These are phyloP conservation scores for Pseudomugil gertrudae DNA, from an alignment of 2,797 vertebrate genomes.

Conservation along the genomic window DNA sequence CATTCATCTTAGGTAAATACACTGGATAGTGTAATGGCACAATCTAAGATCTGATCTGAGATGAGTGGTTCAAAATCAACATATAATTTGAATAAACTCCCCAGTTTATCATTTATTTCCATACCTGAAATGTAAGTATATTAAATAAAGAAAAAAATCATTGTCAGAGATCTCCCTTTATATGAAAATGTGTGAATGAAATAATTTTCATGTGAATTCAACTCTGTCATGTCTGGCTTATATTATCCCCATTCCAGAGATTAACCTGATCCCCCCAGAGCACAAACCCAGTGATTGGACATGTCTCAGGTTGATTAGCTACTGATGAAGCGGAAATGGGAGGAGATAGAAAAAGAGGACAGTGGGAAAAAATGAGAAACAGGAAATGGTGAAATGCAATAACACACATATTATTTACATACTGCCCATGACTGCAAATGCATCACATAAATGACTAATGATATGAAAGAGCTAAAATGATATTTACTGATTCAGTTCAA, in stretches of 20 bases:
- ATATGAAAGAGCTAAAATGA: neutral
- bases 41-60: too few species aligned
- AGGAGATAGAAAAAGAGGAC: constrained; percentile 18
- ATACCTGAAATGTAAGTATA: constrained; percentile 22
- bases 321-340: constrained; percentile 67
- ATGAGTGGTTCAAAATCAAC: neutral
- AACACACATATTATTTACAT: constrained; percentile 6
- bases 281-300: constrained; percentile 69
- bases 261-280: constrained; percentile 72
- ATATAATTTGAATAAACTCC: constrained; percentile 20
- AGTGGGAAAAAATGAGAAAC: neutral
- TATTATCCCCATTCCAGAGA: constrained; percentile 67
- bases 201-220: constrained; percentile 64
- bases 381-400: constrained; percentile 19
- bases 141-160: constrained; percentile 15
- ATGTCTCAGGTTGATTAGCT: constrained; percentile 70
- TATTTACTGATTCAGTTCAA: neutral
- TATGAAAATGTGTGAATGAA: constrained; percentile 64
- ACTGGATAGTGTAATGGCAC: too few species aligned
- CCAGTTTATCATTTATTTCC: constrained; percentile 22
- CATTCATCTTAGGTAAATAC: neutral
- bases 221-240: constrained; percentile 73
- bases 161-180: constrained; percentile 59
- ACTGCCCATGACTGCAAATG: neutral
- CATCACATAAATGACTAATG: constrained; percentile 9